Percentiles rank a stretch among this genome's conserved stretches.
Evolutionary conservation across 2,888 invertebrate genomes (phyloP).

Genomic region (Platycheirus albimanus): DNA sequence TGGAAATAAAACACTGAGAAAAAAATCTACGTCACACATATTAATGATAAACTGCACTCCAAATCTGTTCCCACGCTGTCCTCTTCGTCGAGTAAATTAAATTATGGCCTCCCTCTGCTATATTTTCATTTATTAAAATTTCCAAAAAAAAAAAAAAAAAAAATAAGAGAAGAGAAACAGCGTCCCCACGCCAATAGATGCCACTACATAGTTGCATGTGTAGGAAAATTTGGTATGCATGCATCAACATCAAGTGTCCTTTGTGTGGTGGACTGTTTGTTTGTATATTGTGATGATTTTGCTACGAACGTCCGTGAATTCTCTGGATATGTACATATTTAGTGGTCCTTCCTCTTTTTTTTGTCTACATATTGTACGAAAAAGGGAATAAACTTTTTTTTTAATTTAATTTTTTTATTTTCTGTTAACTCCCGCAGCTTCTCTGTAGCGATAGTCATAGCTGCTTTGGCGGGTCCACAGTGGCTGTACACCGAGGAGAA

Average conservation of each 20-base stretch:
- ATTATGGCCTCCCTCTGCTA: conserved; percentile 24
- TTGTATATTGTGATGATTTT: conserved; percentile 46
- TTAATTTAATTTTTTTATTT: too few species aligned
- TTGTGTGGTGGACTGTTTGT: background rate
- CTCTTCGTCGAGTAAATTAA: conserved; percentile 40
- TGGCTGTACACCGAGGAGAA: conserved; percentile 95
- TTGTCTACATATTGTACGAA: conserved; percentile 31
- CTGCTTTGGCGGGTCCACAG: conserved; percentile 84
- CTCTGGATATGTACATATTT: conserved; percentile 40
- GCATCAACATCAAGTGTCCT: background rate
- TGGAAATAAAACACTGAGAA: too few species aligned
- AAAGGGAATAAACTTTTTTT: conserved; percentile 26
- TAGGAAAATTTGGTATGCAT: background rate
- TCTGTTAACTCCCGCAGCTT: conserved; percentile 77
- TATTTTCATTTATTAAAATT: conserved; percentile 36
- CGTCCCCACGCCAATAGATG: conserved; percentile 31
- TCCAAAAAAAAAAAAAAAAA: conserved; percentile 7
- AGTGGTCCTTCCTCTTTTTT: conserved; percentile 24
- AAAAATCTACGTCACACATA: conserved; percentile 1
- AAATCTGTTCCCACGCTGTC: conserved; percentile 13
- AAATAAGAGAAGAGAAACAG: too few species aligned
- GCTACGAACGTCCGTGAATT: conserved; percentile 17
- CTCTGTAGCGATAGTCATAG: conserved; percentile 82
- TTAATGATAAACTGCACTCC: conserved; percentile 57
- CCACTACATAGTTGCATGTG: conserved; percentile 5